Base-by-base conservation (phyloP, 2,797 vertebrate genomes). In the Coregonus suidteri region DNA sequence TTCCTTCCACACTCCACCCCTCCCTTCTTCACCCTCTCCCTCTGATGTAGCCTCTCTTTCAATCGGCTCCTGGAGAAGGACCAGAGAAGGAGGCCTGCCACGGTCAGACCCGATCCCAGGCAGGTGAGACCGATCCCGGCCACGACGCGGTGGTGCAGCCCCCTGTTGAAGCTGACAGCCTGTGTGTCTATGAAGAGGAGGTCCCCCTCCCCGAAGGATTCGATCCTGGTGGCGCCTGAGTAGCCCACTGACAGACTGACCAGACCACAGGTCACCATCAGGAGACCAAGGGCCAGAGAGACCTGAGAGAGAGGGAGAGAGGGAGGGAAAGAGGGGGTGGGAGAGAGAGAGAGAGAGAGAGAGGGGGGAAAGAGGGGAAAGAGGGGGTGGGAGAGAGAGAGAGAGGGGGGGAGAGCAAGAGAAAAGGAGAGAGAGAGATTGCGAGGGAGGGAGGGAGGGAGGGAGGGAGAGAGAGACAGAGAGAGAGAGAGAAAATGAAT, bases 171-270 rank as follows among this genome's bases (percentile, higher is more conserved):
- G 83, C 93, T 95, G 79, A 97, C 62, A 0, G 98, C 97, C 35
- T 82, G 95, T 0, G 87, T 87, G 88, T 99, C 97, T 73, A 98
- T 96, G 20, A 99, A 96, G 76, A 97, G 89, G 85, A 99, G 94
- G 90, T 96, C 96, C 16, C 96, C 96, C 75, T 95, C 96, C 0
- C 96, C 96, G 0, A 99, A 97, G 0, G 96, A 96, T 93, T 98
- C 97, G 0, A 98, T 97, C 89, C 95, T 97, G 0, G 93, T 94
- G 18, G 96, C 93, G 74, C 96, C 94, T 53, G 96, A 91, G 83
- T 95, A 98, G 71, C 96, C 94, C 68, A 95, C 95, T 0, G 95
- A 91, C 71, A 98, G 93, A 66, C 95, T 93, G 18, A 92, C 91
- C 59, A 96, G 56, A 65, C 97, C 97, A 1, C 95, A 93, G 56